A percentile compares a stretch with the other conserved stretches of the same genome.
phyloP scores from a whole-genome alignment of 2,113 vertebrate species.

The Corythoichthys haematopterus region DNA sequence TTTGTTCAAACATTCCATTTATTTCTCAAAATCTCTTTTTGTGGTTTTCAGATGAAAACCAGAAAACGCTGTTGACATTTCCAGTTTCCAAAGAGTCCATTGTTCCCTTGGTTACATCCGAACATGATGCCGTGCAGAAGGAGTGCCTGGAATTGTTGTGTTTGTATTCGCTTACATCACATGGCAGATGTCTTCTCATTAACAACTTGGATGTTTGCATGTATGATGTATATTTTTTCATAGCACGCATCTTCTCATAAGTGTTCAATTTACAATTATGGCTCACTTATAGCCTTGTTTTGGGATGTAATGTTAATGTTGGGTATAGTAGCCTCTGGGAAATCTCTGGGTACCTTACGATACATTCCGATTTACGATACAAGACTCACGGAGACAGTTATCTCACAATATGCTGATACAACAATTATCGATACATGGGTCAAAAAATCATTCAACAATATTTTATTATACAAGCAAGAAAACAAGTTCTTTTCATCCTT shows the following conservation, averaged over 20 bases:
- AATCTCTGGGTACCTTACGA: too few relatives aligned
- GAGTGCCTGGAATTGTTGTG: conserved; percentile 74
- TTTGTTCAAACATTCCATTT: neutral
- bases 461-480: too few relatives aligned
- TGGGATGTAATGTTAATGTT: neutral
- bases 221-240: conserved; percentile 58
- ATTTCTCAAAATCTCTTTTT: neutral
- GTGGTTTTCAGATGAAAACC: conserved; percentile 81
- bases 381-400: too few relatives aligned
- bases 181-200: conserved; percentile 66
- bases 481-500: too few relatives aligned
- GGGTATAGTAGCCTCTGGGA: neutral
- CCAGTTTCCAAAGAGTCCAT: conserved; percentile 53
- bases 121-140: conserved; percentile 43
- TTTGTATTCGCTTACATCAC: conserved; percentile 61
- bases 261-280: neutral
- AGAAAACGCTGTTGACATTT: conserved; percentile 71
- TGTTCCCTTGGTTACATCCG: conserved; percentile 66
- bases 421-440: too few relatives aligned
- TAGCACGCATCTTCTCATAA: too few relatives aligned
- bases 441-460: too few relatives aligned
- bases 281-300: neutral
- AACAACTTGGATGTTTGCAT: conserved; percentile 68
- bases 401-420: too few relatives aligned
- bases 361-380: too few relatives aligned